phyloP scores from a whole-genome alignment of 2,888 invertebrate species.

The Vandiemenella viatica region DNA sequence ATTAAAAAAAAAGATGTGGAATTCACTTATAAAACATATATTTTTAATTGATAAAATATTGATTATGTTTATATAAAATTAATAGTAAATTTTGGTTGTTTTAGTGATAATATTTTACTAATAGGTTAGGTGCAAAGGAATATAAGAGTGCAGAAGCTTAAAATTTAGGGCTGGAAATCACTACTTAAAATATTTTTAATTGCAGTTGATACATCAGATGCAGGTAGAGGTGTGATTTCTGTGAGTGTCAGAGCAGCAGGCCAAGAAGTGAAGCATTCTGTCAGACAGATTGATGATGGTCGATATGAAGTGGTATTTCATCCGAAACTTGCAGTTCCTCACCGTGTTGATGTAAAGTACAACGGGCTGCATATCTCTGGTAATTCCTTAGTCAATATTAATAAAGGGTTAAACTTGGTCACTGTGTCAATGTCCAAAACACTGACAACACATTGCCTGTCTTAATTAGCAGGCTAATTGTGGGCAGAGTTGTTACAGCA shows the following conservation, averaged over 20 bases:
- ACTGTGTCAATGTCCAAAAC: too few species aligned
- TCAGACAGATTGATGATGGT: constrained; percentile 53
- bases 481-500: too few species aligned
- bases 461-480: too few species aligned
- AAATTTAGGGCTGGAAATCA: too few species aligned
- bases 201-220: constrained; percentile 56
- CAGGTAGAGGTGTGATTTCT: constrained; percentile 71
- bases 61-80: background rate
- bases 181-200: too few species aligned
- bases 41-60: background rate
- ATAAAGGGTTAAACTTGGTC: too few species aligned
- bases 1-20: constrained; percentile 21
- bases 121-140: too few species aligned
- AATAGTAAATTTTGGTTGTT: too few species aligned
- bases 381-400: constrained; percentile 19
- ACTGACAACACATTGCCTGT: too few species aligned
- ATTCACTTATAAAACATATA: too few species aligned
- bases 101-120: too few species aligned
- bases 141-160: too few species aligned
- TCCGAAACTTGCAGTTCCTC: constrained; percentile 74
- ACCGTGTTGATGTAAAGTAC: constrained; percentile 70
- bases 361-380: constrained; percentile 63
- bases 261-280: constrained; percentile 64
- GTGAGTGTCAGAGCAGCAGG: constrained; percentile 70
- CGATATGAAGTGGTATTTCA: constrained; percentile 76